Evolutionary conservation across 1,140 invertebrate genomes (phyloP), one percentile per base, ranked within the genome.

Genomic region (Neodiprion lecontei): DNA sequence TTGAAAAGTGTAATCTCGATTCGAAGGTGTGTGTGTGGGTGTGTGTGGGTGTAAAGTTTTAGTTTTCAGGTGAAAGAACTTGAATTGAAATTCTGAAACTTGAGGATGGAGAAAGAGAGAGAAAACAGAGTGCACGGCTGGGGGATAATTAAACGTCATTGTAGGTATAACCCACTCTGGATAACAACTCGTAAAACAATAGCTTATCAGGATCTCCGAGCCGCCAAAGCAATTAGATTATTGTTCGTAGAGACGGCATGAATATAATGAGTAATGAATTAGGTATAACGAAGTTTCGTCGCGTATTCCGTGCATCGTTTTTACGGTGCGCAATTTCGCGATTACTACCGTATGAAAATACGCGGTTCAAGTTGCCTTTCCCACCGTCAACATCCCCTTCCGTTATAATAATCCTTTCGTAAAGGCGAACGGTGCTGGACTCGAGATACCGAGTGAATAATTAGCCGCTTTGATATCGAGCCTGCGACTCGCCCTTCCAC

Each of bases 381-480:
- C 53, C 11, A 5, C 53, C 53, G 5, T 17, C 53, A 21, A 21
- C 17, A 5, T 61, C n/a, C n/a, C n/a, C 53, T 61, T 9, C 17
- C 17, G 17, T 21, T 21, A 21, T 21, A 21, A 21, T 21, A 21
- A 21, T 21, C 17, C 17, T 40, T 40, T 40, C 5, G 9, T 7
- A 61, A 61, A 12, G 11, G 5, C 7, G 11, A 61, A 61, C 53
- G 28, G 28, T 17, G 53, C 5, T 61, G 53, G 11, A 61, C 53
- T 7, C 11, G 53, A 61, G 53, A 61, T 61, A 61, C 53, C 53
- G 53, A 61, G 53, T 61, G 53, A 61, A 61, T 61, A 61, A 61
- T 61, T 61, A 61, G 11, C 11, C 53, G 5, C 53, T 61, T 61
- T 61, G 53, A 61, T 61, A 61, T 61, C 53, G 28, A 40, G 53